Conservation (phyloP, 2,888 invertebrate species). For the Lordiphosa fenestrarum region DNA sequence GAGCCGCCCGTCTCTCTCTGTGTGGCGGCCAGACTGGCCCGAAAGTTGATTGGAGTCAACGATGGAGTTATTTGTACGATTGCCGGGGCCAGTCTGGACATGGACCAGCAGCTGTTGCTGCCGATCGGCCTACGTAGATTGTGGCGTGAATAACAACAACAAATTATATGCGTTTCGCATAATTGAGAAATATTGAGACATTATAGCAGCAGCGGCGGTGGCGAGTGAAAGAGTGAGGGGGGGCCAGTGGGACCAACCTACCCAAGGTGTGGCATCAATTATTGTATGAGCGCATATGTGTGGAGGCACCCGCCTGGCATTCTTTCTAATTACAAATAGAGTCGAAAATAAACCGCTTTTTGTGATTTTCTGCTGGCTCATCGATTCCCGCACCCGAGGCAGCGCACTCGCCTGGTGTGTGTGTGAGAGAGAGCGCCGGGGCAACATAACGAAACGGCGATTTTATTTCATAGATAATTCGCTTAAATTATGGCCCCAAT, state of each 20-base stretch:
- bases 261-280: slow-evolving; percentile 46
- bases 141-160: slow-evolving; percentile 56
- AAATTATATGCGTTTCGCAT: slow-evolving; percentile 73
- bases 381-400: not conserved
- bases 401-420: not conserved
- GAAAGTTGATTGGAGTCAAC: slow-evolving; percentile 75
- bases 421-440: slow-evolving; percentile 36
- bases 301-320: slow-evolving; percentile 20
- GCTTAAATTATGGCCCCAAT: slow-evolving; percentile 76
- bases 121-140: slow-evolving; percentile 47
- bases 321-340: slow-evolving; percentile 63
- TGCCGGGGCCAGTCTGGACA: slow-evolving; percentile 36
- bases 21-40: slow-evolving; percentile 33
- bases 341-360: slow-evolving; percentile 23
- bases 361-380: slow-evolving; percentile 14
- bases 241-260: not conserved
- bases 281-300: slow-evolving; percentile 20
- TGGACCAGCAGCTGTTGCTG: slow-evolving; percentile 10
- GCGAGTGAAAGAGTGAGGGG: not conserved
- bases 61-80: slow-evolving; percentile 76
- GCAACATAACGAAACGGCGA: slow-evolving; percentile 60
- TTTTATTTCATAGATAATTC: slow-evolving; percentile 77
- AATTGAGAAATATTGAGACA: slow-evolving; percentile 75
- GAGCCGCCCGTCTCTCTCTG: slow-evolving; percentile 13
- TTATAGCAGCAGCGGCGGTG: slow-evolving; percentile 38